Evolutionary conservation across 2,113 vertebrate genomes (phyloP).

Genomic region (Microtus pennsylvanicus): DNA sequence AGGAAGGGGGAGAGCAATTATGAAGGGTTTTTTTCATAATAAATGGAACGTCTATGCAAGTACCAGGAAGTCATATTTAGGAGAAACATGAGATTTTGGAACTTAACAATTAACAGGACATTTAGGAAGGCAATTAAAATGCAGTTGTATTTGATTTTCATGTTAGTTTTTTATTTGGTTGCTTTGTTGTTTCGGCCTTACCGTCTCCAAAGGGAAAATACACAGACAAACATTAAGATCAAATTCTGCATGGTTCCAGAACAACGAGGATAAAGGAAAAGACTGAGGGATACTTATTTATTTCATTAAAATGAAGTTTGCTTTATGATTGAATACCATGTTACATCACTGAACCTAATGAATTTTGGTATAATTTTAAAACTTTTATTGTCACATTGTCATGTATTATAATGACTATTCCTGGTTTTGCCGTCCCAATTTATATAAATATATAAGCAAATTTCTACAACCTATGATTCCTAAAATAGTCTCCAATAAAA

Average conservation of each 20-base stretch:
- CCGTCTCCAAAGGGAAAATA: not conserved
- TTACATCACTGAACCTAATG: not conserved
- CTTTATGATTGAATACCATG: not conserved
- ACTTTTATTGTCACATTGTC: not conserved
- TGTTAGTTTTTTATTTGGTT: not conserved
- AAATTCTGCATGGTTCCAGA: not conserved
- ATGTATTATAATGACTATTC: not conserved
- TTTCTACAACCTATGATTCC: not conserved
- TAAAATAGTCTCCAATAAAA: not conserved
- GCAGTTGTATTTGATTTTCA: not conserved
- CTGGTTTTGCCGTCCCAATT: not conserved
- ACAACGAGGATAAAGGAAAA: not conserved
- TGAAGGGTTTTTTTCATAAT: too few relatives aligned
- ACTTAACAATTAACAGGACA: not conserved
- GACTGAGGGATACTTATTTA: not conserved
- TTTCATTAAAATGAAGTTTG: not conserved
- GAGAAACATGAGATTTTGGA: not conserved
- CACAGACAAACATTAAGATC: not conserved
- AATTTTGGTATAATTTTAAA: not conserved
- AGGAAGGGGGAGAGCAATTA: not conserved
- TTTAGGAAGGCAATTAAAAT: not conserved
- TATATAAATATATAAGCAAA: not conserved
- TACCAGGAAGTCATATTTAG: not conserved
- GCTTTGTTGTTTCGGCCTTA: not conserved
- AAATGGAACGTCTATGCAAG: not conserved